Base-by-base conservation (phyloP, 2,888 invertebrate species). In the Gymnosoma rotundatum region DNA sequence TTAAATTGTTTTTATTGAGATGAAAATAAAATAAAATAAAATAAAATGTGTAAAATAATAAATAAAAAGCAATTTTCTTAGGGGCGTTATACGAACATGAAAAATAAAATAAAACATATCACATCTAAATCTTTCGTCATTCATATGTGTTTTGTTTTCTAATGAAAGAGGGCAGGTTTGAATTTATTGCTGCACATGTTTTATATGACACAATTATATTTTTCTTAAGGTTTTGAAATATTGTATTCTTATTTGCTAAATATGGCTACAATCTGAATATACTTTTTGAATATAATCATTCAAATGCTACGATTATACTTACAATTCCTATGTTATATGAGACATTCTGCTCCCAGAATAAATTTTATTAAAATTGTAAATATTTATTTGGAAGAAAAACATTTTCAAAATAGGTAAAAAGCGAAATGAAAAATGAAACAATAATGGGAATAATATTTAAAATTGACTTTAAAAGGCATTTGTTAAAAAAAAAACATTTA, bases 51-150 rank as follows among this genome's bases (percentile, higher is more conserved):
- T n/a, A 80, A 73, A 58, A 67, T 60, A 80, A 70, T n/a, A 69
- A 36, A 12, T 14, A 45, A 72, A 63, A 48, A 36, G 50, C 10
- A 42, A 32, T 72, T 50, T 56, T 56, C 50, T 76, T 12, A 48
- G 64, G 70, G 82, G 82, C 76, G 72, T 82, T 42, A 38, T 12
- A n/a, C 21, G 60, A 54, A 82, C 82, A 82, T 54, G 60, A 72
- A 70, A 82, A 66, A 82, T 76, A 72, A 76, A 75, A 76, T 66
- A 56, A 54, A 66, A 76, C 60, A 52, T 21, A 76, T 58, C 14
- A 81, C 25, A 75, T 64, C 54, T 48, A 81, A 74, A 67, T 63
- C 67, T 45, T 20, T 18, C 52, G 50, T 63, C 58, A 67, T n/a
- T 63, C 38, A 61, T 69, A 48, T 64, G 52, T 20, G 45, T 56